Percentiles rank a stretch among this genome's conserved stretches.
These are phyloP conservation scores for Gymnarchus niloticus DNA, from an alignment of 2,113 vertebrate genomes.

Conservation along the genomic window DNA sequence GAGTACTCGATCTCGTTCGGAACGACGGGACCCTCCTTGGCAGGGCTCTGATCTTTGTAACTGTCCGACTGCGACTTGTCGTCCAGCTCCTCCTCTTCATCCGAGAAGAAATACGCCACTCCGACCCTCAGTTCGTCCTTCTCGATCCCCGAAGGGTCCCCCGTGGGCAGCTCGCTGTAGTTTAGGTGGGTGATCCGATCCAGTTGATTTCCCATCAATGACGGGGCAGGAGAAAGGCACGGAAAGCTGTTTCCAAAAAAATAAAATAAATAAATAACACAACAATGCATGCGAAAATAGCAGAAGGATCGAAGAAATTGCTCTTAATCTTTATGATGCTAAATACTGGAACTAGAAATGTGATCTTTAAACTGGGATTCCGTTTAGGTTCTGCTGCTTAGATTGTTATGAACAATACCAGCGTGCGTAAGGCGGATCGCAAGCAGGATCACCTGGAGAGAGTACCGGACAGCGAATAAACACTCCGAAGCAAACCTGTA, in stretches of 20 bases:
- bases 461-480: slow-evolving; percentile 11
- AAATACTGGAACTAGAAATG: not conserved
- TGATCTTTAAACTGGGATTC: not conserved
- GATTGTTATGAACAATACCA: not conserved
- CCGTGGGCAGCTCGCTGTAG: slow-evolving; percentile 98
- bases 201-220: slow-evolving; percentile 99
- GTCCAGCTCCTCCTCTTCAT: slow-evolving; percentile 98
- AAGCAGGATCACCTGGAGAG: not conserved
- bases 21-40: slow-evolving; percentile 67
- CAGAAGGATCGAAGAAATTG: not conserved
- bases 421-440: not conserved
- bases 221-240: slow-evolving; percentile 79
- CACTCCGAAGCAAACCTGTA: not conserved
- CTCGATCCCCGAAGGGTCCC: slow-evolving; percentile 96
- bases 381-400: not conserved
- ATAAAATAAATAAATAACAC: not conserved
- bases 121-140: slow-evolving; percentile 98
- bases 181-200: slow-evolving; percentile 99
- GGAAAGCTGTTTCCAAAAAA: slow-evolving; percentile 61
- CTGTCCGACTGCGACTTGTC: slow-evolving; percentile 88
- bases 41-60: slow-evolving; percentile 73
- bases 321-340: not conserved
- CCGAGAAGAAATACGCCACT: slow-evolving; percentile 98
- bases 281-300: not conserved
- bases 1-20: slow-evolving; percentile 91